Evolutionary conservation across 1,140 invertebrate species (phyloP).

Genomic region (Formica exsecta): DNA sequence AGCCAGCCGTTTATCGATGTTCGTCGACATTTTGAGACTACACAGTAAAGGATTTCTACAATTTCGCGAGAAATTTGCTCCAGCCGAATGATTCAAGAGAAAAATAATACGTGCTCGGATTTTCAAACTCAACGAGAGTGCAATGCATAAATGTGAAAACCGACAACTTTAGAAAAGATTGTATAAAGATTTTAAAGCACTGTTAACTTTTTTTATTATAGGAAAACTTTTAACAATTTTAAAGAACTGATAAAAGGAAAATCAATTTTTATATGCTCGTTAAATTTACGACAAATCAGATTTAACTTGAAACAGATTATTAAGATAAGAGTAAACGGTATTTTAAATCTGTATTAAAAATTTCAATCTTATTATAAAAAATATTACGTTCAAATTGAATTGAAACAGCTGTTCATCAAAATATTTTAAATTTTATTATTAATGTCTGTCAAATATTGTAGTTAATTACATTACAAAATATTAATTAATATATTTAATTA

Average conservation of each 20-base stretch:
- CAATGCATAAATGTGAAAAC: background rate
- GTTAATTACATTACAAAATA: conserved; percentile 1
- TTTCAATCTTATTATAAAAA: conserved; percentile 1
- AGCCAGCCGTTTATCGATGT: conserved; percentile 13
- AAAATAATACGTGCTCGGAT: background rate
- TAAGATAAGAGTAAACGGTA: background rate
- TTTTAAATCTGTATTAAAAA: conserved; percentile 17
- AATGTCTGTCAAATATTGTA: background rate
- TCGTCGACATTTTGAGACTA: background rate
- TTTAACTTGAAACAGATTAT: background rate
- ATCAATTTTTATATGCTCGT: background rate
- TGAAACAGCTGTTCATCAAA: background rate
- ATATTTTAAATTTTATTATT: background rate
- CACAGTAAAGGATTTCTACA: background rate
- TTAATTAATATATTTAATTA: no score
- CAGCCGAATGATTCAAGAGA: background rate
- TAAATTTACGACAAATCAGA: background rate
- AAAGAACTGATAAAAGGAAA: background rate
- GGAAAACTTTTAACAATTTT: background rate
- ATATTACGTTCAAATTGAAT: background rate
- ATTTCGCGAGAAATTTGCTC: conserved; percentile 42
- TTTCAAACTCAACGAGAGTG: background rate
- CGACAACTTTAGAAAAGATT: background rate
- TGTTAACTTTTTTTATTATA: background rate
- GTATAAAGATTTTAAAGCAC: background rate